Percentiles rank a stretch among this genome's conserved stretches.
These are phyloP conservation scores for Whitmania pigra DNA, from an alignment of 1,140 invertebrate species.

Conservation along the genomic window DNA sequence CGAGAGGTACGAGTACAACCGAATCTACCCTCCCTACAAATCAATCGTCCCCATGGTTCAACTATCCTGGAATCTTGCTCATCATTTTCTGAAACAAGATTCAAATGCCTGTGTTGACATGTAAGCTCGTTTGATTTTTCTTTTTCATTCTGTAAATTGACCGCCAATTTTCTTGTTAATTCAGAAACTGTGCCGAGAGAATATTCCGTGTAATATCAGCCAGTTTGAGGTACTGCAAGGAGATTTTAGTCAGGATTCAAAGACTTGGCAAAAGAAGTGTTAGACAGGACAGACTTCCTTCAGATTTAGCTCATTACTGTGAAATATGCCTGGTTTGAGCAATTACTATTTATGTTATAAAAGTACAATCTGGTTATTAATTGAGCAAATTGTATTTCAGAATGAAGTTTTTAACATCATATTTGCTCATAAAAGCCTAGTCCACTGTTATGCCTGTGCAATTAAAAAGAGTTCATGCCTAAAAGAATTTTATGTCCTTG, in stretches of 20 bases:
- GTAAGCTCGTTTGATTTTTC: neutral
- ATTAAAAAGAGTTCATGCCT: neutral
- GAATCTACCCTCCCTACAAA: constrained; percentile 72
- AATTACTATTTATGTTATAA: no score
- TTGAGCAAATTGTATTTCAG: neutral
- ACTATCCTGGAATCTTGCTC: constrained; percentile 85
- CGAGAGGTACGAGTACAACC: constrained; percentile 93
- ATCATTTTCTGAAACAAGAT: constrained; percentile 69
- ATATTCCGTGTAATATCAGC: no score
- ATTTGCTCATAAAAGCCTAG: constrained; percentile 7
- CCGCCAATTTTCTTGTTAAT: no score
- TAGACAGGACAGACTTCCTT: neutral
- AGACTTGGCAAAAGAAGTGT: neutral
- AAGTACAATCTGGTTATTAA: neutral
- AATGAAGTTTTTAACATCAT: constrained; percentile 17
- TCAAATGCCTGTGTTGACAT: neutral
- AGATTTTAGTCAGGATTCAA: no score
- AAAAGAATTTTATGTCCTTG: constrained; percentile 13
- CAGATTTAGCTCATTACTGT: constrained; percentile 8
- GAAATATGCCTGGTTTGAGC: neutral
- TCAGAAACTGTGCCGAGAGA: no score
- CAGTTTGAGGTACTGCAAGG: no score
- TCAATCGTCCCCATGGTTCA: constrained; percentile 93
- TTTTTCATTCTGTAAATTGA: neutral
- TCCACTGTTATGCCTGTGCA: constrained; percentile 14